phyloP scores from a whole-genome alignment of 2,797 vertebrate genomes.

The Pangasius larnaudii region DNA sequence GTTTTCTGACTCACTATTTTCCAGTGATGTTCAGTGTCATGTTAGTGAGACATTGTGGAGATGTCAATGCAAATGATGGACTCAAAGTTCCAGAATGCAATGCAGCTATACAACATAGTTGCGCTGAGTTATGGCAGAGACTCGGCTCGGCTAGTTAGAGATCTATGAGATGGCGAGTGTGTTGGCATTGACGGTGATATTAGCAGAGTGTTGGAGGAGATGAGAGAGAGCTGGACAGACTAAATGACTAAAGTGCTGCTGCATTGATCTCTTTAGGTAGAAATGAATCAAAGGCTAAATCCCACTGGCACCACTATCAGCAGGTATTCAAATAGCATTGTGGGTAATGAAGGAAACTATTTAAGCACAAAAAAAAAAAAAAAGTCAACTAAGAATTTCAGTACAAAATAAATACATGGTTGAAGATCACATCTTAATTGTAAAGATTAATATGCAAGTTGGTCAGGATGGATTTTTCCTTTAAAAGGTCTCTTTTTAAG shows the following conservation, averaged over 20 bases:
- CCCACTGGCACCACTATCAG: neutral
- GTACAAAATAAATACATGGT: neutral
- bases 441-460: neutral
- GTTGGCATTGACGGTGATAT: neutral
- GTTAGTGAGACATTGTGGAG: neutral
- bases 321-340: neutral
- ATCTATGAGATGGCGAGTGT: neutral
- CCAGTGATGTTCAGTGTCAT: too few species aligned
- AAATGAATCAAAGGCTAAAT: neutral
- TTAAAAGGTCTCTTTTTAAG: neutral
- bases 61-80: neutral
- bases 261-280: neutral
- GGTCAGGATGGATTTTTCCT: neutral
- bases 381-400: neutral
- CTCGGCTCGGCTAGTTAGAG: neutral
- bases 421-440: neutral
- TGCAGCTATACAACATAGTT: neutral
- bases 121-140: neutral
- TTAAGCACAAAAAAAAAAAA: neutral
- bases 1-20: too few species aligned
- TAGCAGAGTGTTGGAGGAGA: neutral
- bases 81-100: neutral
- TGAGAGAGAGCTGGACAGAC: neutral
- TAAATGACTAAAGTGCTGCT: neutral
- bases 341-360: neutral